These are phyloP conservation scores for Cyanistes caeruleus DNA, from an alignment of 2,113 vertebrate species.

Conservation along the genomic window DNA sequence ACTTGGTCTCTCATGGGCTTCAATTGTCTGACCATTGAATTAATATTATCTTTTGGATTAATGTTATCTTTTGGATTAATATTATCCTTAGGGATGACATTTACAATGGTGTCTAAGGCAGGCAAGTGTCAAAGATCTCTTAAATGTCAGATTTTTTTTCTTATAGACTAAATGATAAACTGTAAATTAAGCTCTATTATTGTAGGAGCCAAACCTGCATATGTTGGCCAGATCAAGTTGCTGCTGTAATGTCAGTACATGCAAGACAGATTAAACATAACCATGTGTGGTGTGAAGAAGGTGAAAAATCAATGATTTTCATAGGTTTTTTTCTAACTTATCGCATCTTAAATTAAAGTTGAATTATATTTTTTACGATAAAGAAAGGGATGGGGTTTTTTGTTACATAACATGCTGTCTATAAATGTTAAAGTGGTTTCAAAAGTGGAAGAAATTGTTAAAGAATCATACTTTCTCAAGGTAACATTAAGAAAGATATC, in stretches of 20 bases:
- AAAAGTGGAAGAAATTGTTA: not conserved
- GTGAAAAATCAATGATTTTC: not conserved
- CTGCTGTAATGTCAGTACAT: not conserved
- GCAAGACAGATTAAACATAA: not conserved
- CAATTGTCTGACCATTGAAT: not conserved
- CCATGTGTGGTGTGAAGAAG: not conserved
- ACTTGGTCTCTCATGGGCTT: not conserved
- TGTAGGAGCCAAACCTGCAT: not conserved
- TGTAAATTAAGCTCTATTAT: not conserved
- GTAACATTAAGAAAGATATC: not conserved
- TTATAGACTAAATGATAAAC: not conserved
- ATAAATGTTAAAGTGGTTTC: not conserved
- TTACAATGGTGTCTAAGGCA: not conserved
- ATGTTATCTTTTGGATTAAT: not conserved
- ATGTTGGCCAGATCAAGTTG: not conserved
- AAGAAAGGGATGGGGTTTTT: not conserved
- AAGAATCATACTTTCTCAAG: not conserved
- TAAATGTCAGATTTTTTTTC: not conserved
- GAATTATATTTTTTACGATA: rapidly evolving
- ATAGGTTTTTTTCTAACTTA: not conserved
- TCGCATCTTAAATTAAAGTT: not conserved
- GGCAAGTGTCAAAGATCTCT: not conserved
- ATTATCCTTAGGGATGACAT: not conserved
- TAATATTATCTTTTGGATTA: not conserved
- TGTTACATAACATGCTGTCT: not conserved